A percentile compares a stretch with the other conserved stretches of the same genome.
phyloP scores from a whole-genome alignment of 1,140 invertebrate genomes.

The Popillia japonica region DNA sequence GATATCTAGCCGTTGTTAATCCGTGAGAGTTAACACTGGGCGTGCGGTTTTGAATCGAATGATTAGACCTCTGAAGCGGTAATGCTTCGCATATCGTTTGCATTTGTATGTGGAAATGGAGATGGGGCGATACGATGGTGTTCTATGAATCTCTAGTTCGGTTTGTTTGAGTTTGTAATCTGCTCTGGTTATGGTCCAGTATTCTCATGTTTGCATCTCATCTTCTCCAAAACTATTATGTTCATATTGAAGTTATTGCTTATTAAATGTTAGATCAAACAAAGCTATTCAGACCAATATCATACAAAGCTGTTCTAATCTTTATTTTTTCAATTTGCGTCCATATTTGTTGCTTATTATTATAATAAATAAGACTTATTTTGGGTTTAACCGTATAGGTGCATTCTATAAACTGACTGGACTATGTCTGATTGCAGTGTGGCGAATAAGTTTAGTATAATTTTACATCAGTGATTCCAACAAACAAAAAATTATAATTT shows the following conservation, averaged over 20 bases:
- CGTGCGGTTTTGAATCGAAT: not conserved
- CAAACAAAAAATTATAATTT: too few relatives aligned
- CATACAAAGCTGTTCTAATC: not conserved
- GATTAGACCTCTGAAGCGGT: constrained; percentile 2
- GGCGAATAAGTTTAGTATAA: too few relatives aligned
- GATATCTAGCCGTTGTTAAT: not conserved
- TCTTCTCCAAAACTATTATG: not conserved
- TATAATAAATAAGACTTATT: too few relatives aligned
- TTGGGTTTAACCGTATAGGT: too few relatives aligned
- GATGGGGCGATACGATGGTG: not conserved
- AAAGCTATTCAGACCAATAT: not conserved
- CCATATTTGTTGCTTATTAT: too few relatives aligned
- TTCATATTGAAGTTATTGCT: not conserved
- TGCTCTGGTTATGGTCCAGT: not conserved
- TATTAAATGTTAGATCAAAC: not conserved
- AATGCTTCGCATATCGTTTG: constrained; percentile 4
- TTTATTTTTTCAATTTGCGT: too few relatives aligned
- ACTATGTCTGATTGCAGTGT: too few relatives aligned
- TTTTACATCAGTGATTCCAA: too few relatives aligned
- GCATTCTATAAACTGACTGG: too few relatives aligned
- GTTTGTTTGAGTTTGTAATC: constrained; percentile 30
- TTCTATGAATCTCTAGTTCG: not conserved
- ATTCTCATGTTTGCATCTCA: not conserved
- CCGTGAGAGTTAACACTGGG: not conserved
- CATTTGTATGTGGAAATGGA: not conserved